Conservation (phyloP, 2,888 invertebrate species). For the Rotaria magnacalcarata region DNA sequence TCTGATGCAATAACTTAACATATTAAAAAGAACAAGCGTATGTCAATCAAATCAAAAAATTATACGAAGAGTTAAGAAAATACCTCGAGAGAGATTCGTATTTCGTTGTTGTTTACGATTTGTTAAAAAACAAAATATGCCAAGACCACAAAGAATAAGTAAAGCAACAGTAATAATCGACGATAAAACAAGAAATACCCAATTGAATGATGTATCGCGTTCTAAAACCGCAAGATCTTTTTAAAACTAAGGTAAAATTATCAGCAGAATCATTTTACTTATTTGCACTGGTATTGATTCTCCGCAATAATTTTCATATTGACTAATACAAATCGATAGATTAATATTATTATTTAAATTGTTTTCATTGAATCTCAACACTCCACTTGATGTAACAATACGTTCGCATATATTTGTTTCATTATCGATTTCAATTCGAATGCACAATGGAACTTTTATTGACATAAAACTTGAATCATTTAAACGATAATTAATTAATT, state of each 20-base stretch:
- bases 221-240: background rate
- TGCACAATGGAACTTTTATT: background rate
- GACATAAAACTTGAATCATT: background rate
- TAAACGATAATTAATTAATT: background rate
- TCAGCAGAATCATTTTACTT: background rate
- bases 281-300: background rate
- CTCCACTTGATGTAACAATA: background rate
- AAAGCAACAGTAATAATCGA: background rate
- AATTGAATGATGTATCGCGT: background rate
- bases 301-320: constrained; percentile 6
- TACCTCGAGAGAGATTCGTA: background rate
- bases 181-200: background rate
- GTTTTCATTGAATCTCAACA: background rate
- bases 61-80: background rate
- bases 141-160: background rate
- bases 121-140: background rate
- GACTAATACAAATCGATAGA: background rate
- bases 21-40: background rate
- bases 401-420: background rate
- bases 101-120: background rate
- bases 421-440: background rate
- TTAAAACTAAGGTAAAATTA: background rate
- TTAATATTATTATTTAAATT: background rate
- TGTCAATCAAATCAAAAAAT: too few relatives aligned
- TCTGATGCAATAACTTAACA: background rate